Conservation (phyloP, 1,140 invertebrate species). For the Drosophila lacertosa region DNA sequence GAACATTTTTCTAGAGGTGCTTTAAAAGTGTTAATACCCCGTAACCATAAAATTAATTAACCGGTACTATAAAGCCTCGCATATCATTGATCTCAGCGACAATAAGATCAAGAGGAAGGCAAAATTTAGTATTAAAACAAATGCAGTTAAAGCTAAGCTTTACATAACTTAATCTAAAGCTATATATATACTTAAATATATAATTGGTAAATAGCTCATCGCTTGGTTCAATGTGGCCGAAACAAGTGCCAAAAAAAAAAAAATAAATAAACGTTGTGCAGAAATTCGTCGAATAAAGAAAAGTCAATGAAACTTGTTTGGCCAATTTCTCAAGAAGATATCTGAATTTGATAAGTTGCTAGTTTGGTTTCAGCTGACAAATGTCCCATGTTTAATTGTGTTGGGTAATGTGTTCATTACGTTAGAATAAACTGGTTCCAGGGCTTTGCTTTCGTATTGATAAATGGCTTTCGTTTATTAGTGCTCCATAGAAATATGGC, state of each 20-base stretch:
- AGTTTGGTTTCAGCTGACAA: conserved; percentile 64
- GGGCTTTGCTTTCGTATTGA: conserved; percentile 47
- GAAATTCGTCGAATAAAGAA: conserved; percentile 27
- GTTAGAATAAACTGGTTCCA: conserved; percentile 59
- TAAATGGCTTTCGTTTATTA: conserved; percentile 59
- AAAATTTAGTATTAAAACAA: background rate
- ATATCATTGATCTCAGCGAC: background rate
- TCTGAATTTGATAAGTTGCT: conserved; percentile 55
- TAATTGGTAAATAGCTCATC: conserved; percentile 9
- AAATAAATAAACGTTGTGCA: too few species aligned
- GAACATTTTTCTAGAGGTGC: background rate
- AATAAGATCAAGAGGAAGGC: background rate
- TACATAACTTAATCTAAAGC: too few species aligned
- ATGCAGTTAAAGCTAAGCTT: background rate
- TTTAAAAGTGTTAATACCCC: conserved; percentile 10
- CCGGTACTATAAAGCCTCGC: conserved; percentile 25
- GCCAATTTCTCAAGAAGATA: conserved; percentile 55
- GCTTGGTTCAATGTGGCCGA: conserved; percentile 7
- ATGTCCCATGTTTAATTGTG: conserved; percentile 64
- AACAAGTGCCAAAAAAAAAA: background rate
- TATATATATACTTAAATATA: too few species aligned
- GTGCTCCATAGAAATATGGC: conserved; percentile 18
- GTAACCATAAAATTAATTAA: conserved; percentile 28
- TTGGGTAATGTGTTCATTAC: conserved; percentile 74
- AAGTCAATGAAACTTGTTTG: conserved; percentile 70